Evolutionary conservation across 2,113 vertebrate species (phyloP).

Genomic region (Hiodon tergisus): DNA sequence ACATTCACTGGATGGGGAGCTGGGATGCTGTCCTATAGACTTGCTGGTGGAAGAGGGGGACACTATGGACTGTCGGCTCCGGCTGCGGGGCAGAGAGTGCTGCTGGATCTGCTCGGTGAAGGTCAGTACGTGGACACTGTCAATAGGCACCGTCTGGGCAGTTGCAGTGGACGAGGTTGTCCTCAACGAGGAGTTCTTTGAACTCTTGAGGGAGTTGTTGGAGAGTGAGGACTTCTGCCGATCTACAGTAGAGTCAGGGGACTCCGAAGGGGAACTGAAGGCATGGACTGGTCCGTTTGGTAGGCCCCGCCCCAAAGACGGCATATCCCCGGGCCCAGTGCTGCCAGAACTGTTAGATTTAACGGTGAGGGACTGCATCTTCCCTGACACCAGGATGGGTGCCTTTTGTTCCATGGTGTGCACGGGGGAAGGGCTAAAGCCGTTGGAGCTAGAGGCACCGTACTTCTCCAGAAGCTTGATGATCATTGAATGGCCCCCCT

Average conservation of each 20-base stretch:
- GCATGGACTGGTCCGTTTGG: conserved; percentile 85
- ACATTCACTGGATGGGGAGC: conserved; percentile 82
- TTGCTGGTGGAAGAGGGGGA: conserved; percentile 89
- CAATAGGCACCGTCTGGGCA: conserved; percentile 91
- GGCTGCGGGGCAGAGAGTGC: conserved; percentile 88
- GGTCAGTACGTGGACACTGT: conserved; percentile 84
- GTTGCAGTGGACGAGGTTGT: conserved; percentile 93
- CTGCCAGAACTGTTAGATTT: conserved; percentile 95
- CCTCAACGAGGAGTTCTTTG: conserved; percentile 90
- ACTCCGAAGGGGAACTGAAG: conserved; percentile 93
- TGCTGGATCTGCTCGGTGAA: conserved; percentile 96
- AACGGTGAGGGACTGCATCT: conserved; percentile 86
- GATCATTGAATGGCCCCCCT: conserved; percentile 87
- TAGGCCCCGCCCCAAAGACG: conserved; percentile 73
- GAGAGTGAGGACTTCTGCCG: conserved; percentile 91
- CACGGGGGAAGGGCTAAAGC: conserved; percentile 86
- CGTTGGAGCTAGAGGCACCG: conserved; percentile 81
- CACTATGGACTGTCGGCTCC: conserved; percentile 90
- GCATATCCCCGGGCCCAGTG: conserved; percentile 80
- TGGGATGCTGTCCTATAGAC: conserved; percentile 76
- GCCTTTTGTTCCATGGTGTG: conserved; percentile 92
- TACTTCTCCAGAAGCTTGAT: conserved; percentile 92
- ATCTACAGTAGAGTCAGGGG: conserved; percentile 91
- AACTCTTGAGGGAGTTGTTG: conserved; percentile 93
- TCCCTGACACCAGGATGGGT: conserved; percentile 70